These are phyloP conservation scores for Eremophila alpestris DNA, from an alignment of 2,797 vertebrate genomes.

Conservation along the genomic window DNA sequence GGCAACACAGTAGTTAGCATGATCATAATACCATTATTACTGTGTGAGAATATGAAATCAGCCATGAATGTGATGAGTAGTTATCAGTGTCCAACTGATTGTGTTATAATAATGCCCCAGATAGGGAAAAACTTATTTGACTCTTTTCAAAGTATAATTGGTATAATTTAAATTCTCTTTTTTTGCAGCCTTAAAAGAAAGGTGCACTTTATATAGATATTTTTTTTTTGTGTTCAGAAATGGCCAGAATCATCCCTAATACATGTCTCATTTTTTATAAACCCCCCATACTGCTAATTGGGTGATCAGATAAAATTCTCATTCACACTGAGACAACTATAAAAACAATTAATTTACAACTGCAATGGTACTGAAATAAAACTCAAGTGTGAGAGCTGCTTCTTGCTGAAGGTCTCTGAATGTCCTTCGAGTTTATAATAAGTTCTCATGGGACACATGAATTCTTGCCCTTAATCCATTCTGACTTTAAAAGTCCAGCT, in stretches of 20 bases:
- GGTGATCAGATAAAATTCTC: slow-evolving; percentile 6
- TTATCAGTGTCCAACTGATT: slow-evolving; percentile 8
- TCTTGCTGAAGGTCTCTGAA: slow-evolving; percentile 47
- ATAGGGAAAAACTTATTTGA: neutral
- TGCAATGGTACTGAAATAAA: slow-evolving; percentile 10
- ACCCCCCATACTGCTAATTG: neutral
- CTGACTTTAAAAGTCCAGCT: slow-evolving; percentile 62
- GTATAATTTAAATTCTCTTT: neutral
- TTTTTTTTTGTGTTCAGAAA: neutral
- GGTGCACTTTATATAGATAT: neutral
- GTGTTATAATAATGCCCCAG: neutral
- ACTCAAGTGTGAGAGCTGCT: neutral
- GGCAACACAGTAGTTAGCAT: neutral
- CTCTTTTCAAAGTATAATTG: neutral
- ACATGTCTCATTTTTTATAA: neutral
- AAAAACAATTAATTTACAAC: slow-evolving; percentile 21
- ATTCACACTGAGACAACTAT: neutral
- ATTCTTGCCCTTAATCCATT: slow-evolving; percentile 64
- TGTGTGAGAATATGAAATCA: slow-evolving; percentile 8
- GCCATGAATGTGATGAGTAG: slow-evolving; percentile 5
- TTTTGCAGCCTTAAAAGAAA: neutral
- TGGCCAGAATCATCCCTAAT: neutral
- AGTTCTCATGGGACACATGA: slow-evolving; percentile 59
- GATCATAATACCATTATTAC: neutral
- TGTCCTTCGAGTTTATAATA: slow-evolving; percentile 62